Evolutionary conservation across 2,113 vertebrate genomes (phyloP), one percentile per base, ranked within the genome.

Genomic region (Callipepla squamata): DNA sequence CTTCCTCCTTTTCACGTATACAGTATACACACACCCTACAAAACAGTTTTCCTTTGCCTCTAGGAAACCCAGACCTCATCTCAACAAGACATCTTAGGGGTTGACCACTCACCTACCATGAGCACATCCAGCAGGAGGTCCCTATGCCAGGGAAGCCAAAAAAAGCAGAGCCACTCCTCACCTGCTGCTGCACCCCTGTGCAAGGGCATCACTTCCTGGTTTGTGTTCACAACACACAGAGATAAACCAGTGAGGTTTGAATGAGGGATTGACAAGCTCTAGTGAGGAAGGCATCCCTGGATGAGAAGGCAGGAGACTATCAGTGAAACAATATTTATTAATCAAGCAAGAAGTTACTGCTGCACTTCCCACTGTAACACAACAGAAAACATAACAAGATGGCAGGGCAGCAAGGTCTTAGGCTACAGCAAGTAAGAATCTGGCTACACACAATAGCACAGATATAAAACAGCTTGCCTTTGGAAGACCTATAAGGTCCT

Each of bases 101-200:
- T 28, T 80, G 72, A 32, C 13, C 12, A 9, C n/a, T 61, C 30
- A 3, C 30, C 66, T 48, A 5, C 20, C 28, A 36, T 0, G 0
- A 87, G 10, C 0, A 0, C 16, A 61, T 8, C 34, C 40, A 47
- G 6, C 19, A 77, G 80, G 6, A 40, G 32, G 44, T 36, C 40
- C 36, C 36, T 4, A 2, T 4, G 20, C 32, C 55, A 85, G 32
- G 26, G 34, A 68, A 57, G 26, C 51, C 63, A 58, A 73, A 51
- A 79, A 50, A 80, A 58, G 38, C 61, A 73, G 48, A 78, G 77
- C 57, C 0, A 0, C 62, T 82, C 40, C 59, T 66, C 58, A 79
- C 2, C 8, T 7, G 4, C 48, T 69, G 30, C 63, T 36, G 40
- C 7, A 16, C 8, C 16, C 6, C 0, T 23, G 11, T 0, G 2